phyloP scores from a whole-genome alignment of 2,888 invertebrate species.

The Macroteleia sp. region DNA sequence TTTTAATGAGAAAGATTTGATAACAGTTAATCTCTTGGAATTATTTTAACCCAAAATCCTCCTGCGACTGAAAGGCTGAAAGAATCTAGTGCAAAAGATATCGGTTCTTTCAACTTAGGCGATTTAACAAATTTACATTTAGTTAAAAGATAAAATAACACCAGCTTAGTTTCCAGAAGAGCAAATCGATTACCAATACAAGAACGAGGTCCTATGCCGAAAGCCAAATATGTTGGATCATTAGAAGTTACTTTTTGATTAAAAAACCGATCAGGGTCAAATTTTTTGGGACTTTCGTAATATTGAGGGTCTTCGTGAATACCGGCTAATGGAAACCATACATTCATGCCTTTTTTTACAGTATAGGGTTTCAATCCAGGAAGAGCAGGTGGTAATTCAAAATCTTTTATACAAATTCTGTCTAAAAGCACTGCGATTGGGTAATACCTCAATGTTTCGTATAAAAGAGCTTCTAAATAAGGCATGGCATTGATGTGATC shows the following conservation, averaged over 20 bases:
- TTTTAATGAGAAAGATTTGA: too few relatives aligned
- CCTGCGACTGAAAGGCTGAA: not conserved
- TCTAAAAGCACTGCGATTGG: constrained; percentile 64
- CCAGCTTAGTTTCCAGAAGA: constrained; percentile 64
- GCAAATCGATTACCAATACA: constrained; percentile 78
- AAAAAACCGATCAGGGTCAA: constrained; percentile 84
- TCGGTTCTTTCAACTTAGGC: not conserved
- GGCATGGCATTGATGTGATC: constrained; percentile 63
- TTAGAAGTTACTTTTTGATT: constrained; percentile 53
- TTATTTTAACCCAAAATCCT: not conserved
- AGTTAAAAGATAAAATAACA: constrained; percentile 14
- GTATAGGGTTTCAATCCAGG: constrained; percentile 63
- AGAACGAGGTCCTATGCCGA: constrained; percentile 79
- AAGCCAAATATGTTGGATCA: constrained; percentile 74
- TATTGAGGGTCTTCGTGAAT: constrained; percentile 83
- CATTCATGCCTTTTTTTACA: constrained; percentile 45
- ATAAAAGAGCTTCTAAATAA: constrained; percentile 81
- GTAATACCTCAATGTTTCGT: not conserved
- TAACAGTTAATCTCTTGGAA: constrained; percentile 66
- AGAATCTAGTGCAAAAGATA: not conserved
- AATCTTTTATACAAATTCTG: constrained; percentile 84
- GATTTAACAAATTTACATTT: not conserved
- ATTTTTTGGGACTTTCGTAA: constrained; percentile 84
- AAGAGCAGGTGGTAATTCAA: constrained; percentile 81
- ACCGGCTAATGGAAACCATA: constrained; percentile 76